Evolutionary conservation across 2,113 vertebrate genomes (phyloP), one percentile per base, ranked within the genome.

Genomic region (Cottus gobio): DNA sequence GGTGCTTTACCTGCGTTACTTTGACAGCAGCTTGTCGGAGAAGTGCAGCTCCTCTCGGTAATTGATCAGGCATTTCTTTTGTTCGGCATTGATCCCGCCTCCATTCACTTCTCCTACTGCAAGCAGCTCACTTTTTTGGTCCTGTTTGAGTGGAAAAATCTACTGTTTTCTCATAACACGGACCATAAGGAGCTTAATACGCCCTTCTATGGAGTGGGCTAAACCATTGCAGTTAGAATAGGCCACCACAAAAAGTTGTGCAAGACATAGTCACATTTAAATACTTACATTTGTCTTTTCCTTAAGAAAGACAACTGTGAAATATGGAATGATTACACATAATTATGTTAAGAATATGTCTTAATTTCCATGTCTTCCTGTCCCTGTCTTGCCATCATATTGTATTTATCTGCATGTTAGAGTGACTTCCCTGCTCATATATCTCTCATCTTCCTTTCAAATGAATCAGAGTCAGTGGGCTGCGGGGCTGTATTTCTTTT

Each of bases 71-170:
- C 86, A 76, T 84, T 87, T 90, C 88, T 91, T 93, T 95, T 94
- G 93, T 94, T 92, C 88, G 24, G n/a, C 74, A 79, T 75, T 88
- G 86, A 93, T 69, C 81, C 90, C 89, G 87, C 93, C 92, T 89
- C 69, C 89, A 74, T 82, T 62, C 64, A 78, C 30, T 77, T 77
- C 16, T 65, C 71, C 54, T 30, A 22, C 34, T 52, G 52, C 56
- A 37, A 31, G 54, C 72, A 65, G 48, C 39, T 37, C 56, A 24
- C 68, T 70, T 71, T 85, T 84, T 72, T 48, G 1, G 52, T 26
- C 16, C 10, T 24, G 31, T 77, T 66, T 60, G 7, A 80, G 18
- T 76, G 60, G 48, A 75, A 58, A 69, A 24, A 9, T 44, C 13
- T 39, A 26, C 52, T 66, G 22, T 65, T 18, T 63, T 30, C 37